These are phyloP conservation scores for Cydia strobilella DNA, from an alignment of 1,140 invertebrate species.

Conservation along the genomic window DNA sequence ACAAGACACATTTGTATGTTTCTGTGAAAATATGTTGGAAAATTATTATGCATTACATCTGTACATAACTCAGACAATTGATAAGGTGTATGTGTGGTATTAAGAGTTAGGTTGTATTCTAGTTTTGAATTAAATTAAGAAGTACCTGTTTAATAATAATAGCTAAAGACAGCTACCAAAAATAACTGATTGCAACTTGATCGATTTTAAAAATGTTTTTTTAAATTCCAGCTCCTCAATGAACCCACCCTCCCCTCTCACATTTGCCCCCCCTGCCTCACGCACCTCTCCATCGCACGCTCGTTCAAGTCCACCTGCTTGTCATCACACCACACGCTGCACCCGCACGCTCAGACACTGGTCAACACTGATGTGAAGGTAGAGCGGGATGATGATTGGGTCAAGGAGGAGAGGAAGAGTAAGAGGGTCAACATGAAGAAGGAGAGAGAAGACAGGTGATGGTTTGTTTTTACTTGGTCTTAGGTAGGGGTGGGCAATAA, in stretches of 20 bases:
- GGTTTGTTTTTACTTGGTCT: not conserved
- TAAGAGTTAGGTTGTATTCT: too few relatives aligned
- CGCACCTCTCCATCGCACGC: not conserved
- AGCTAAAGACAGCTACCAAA: too few relatives aligned
- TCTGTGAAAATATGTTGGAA: too few relatives aligned
- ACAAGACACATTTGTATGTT: too few relatives aligned
- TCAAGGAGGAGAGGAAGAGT: not conserved
- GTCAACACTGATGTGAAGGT: not conserved
- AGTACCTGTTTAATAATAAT: too few relatives aligned
- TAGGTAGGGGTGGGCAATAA: too few relatives aligned
- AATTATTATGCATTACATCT: too few relatives aligned
- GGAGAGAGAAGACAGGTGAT: conserved; percentile 21
- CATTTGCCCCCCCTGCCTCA: conserved; percentile 1
- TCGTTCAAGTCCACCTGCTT: conserved; percentile 14
- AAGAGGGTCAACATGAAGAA: conserved; percentile 17
- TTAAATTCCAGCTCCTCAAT: not conserved
- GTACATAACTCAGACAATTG: too few relatives aligned
- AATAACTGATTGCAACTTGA: not conserved
- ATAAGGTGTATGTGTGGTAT: too few relatives aligned
- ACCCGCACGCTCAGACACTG: not conserved
- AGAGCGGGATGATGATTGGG: not conserved
- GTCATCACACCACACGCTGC: not conserved
- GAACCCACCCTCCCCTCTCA: not conserved
- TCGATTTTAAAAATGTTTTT: not conserved
- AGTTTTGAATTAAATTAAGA: too few relatives aligned